Evolutionary conservation across 2,888 invertebrate genomes (phyloP).

Genomic region (Helleia helle): DNA sequence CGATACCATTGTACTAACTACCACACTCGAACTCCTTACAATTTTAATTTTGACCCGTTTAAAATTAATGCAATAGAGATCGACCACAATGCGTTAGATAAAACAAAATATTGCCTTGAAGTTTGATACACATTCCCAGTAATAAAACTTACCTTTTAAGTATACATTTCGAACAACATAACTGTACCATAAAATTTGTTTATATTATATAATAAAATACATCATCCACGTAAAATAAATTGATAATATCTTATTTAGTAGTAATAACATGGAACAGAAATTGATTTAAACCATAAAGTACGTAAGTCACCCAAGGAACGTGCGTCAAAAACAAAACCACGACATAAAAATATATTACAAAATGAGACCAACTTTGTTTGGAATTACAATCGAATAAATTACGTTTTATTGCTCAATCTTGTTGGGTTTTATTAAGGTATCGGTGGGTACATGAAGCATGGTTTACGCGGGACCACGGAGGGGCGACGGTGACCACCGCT

Average conservation of each 20-base stretch:
- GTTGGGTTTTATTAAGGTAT: constrained; percentile 74
- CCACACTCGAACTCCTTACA: constrained; percentile 18
- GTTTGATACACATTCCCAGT: too few relatives aligned
- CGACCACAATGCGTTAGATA: neutral
- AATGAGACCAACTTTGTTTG: constrained; percentile 72
- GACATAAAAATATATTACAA: constrained; percentile 71
- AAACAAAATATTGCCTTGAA: too few relatives aligned
- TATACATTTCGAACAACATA: constrained; percentile 4
- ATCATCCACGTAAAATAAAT: constrained; percentile 12
- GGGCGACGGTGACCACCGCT: constrained; percentile 55
- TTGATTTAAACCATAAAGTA: constrained; percentile 37
- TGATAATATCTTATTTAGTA: constrained; percentile 51
- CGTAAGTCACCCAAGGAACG: constrained; percentile 55
- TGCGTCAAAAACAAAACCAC: constrained; percentile 67
- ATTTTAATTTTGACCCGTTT: neutral
- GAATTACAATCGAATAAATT: constrained; percentile 75
- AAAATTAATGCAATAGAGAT: neutral
- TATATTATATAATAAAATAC: constrained; percentile 3
- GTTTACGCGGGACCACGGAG: constrained; percentile 63
- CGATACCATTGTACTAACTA: constrained; percentile 67
- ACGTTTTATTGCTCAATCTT: constrained; percentile 74
- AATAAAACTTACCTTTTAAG: constrained; percentile 3
- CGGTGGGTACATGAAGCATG: constrained; percentile 70
- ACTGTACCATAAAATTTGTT: constrained; percentile 3
- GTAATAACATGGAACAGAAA: constrained; percentile 39